phyloP scores from a whole-genome alignment of 2,113 vertebrate genomes.

The Pontoporia blainvillei region DNA sequence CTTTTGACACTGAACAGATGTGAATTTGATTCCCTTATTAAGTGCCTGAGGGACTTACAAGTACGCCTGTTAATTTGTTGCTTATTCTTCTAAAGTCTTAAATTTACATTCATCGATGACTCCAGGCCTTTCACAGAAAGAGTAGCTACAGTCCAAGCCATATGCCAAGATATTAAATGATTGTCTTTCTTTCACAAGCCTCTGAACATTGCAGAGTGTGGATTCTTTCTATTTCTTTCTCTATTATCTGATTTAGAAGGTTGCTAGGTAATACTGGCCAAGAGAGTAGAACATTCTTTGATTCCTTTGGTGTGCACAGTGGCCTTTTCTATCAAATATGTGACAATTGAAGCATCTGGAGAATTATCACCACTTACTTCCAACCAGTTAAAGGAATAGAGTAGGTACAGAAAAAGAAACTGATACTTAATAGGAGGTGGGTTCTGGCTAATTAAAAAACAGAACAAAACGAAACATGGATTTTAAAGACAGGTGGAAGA shows the following conservation, averaged over 20 bases:
- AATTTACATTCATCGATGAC: constrained; percentile 12
- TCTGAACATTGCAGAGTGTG: background rate
- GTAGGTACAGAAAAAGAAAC: background rate
- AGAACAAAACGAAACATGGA: too few species aligned
- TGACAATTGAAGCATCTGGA: constrained; percentile 1
- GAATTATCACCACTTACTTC: background rate
- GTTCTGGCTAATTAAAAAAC: background rate
- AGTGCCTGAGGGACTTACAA: background rate
- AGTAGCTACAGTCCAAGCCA: background rate
- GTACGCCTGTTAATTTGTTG: background rate
- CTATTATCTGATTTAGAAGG: background rate
- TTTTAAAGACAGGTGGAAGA: background rate
- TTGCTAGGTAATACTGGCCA: background rate
- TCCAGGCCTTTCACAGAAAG: background rate
- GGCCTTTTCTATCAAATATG: background rate
- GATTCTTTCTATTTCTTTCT: background rate
- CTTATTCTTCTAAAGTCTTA: constrained; percentile 37
- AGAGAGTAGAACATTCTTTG: background rate
- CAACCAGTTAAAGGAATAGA: background rate
- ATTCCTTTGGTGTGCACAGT: background rate
- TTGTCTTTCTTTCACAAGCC: background rate
- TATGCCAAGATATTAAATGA: background rate
- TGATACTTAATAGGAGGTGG: background rate
- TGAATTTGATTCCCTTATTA: background rate
- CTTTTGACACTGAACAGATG: constrained; percentile 7